phyloP scores from a whole-genome alignment of 2,888 invertebrate genomes.

The Cylloceria caligata region DNA sequence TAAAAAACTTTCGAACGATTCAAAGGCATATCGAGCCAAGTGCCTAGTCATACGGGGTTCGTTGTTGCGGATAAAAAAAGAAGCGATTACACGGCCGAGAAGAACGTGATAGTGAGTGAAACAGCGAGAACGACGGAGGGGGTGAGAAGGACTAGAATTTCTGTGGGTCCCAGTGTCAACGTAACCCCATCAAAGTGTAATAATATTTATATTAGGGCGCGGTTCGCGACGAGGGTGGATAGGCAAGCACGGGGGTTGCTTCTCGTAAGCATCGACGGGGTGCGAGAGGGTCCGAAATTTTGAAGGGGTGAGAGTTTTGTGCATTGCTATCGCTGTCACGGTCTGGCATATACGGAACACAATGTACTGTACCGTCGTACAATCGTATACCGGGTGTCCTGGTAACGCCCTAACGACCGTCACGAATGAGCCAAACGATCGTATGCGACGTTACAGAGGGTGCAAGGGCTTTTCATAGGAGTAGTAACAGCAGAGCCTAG shows the following conservation, averaged over 20 bases:
- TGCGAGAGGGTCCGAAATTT: constrained; percentile 73
- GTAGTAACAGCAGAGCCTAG: constrained; percentile 45
- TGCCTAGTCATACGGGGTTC: constrained; percentile 14
- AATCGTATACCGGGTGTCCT: constrained; percentile 66
- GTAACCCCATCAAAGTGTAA: constrained; percentile 85
- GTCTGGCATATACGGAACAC: constrained; percentile 24
- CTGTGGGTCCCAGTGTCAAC: constrained; percentile 80
- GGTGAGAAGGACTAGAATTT: constrained; percentile 54
- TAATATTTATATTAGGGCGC: constrained; percentile 85
- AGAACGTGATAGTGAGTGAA: constrained; percentile 45
- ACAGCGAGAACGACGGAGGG: constrained; percentile 65
- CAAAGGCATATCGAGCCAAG: constrained; percentile 51
- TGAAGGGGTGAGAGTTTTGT: constrained; percentile 71
- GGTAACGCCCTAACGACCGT: constrained; percentile 68
- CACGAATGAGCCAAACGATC: constrained; percentile 64
- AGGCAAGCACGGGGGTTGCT: too few species aligned
- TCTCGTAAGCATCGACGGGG: too few species aligned
- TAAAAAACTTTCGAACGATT: constrained; percentile 2
- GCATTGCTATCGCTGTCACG: constrained; percentile 56
- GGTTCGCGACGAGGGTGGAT: constrained; percentile 76
- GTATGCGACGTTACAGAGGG: constrained; percentile 47
- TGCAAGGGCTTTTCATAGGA: constrained; percentile 27
- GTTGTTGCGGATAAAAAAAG: constrained; percentile 44
- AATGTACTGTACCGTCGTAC: constrained; percentile 28
- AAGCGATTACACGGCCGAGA: constrained; percentile 41